Evolutionary conservation across 2,797 vertebrate species (phyloP).

Genomic region (Coregonus ussuriensis): DNA sequence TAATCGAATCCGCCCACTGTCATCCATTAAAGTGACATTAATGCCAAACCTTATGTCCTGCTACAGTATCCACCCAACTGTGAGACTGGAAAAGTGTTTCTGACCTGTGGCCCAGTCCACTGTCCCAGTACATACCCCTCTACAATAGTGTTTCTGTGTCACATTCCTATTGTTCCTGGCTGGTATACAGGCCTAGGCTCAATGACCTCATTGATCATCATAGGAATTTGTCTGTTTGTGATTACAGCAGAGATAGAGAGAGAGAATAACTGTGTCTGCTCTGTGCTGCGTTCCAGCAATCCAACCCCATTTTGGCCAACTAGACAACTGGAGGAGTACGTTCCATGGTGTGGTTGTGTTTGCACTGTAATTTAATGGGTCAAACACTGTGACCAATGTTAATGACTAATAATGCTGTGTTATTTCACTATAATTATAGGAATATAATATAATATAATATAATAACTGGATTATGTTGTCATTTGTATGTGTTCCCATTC

Average conservation of each 20-base stretch:
- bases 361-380: neutral
- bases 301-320: neutral
- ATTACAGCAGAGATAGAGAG: conserved; percentile 35
- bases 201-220: conserved; percentile 42
- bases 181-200: conserved; percentile 28
- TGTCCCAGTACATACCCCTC: neutral
- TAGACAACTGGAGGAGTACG: neutral
- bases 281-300: neutral
- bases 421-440: no score
- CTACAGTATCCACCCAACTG: no score
- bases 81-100: no score
- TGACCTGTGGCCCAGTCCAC: no score
- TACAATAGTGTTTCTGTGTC: conserved; percentile 25
- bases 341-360: neutral
- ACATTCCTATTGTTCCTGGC: conserved; percentile 58
- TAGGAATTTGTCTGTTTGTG: conserved; percentile 59
- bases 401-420: no score
- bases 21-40: no score
- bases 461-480: neutral
- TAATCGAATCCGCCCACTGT: no score
- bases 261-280: neutral
- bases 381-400: no score
- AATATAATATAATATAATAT: no score
- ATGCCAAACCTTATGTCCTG: no score
- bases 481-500: neutral